These are phyloP conservation scores for Eunapius fragilis DNA, from an alignment of 37 sponge, comb jelly and placozoan species.

Conservation along the genomic window DNA sequence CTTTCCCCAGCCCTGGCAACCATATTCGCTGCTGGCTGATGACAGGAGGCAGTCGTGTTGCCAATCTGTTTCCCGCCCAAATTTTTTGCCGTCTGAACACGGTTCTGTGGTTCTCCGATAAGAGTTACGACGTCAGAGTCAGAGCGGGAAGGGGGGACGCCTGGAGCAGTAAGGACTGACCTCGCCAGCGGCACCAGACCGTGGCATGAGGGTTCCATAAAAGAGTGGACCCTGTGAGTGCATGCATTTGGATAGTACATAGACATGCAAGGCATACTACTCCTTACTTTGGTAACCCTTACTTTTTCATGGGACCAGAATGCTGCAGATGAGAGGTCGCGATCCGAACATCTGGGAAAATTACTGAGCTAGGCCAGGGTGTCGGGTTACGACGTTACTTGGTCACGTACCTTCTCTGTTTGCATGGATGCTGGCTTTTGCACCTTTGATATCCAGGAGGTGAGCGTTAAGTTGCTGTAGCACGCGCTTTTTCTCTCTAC, in stretches of 20 bases:
- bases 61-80: neutral
- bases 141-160: neutral
- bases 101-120: neutral
- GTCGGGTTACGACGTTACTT: neutral
- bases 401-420: neutral
- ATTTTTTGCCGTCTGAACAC: neutral
- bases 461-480: neutral
- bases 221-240: neutral
- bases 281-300: too few species aligned
- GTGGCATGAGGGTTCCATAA: neutral
- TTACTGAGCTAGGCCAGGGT: too few species aligned
- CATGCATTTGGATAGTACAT: neutral
- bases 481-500: neutral
- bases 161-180: neutral
- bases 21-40: neutral
- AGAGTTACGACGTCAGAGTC: neutral
- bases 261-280: neutral
- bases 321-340: neutral
- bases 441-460: neutral
- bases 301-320: neutral
- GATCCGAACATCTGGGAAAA: neutral
- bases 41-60: neutral
- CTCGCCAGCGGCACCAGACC: neutral
- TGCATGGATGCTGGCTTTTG: neutral
- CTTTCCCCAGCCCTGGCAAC: neutral